A percentile compares a stretch with the other conserved stretches of the same genome.
Evolutionary conservation across 2,888 invertebrate species (phyloP).

Genomic region (Thymelicus sylvestris): DNA sequence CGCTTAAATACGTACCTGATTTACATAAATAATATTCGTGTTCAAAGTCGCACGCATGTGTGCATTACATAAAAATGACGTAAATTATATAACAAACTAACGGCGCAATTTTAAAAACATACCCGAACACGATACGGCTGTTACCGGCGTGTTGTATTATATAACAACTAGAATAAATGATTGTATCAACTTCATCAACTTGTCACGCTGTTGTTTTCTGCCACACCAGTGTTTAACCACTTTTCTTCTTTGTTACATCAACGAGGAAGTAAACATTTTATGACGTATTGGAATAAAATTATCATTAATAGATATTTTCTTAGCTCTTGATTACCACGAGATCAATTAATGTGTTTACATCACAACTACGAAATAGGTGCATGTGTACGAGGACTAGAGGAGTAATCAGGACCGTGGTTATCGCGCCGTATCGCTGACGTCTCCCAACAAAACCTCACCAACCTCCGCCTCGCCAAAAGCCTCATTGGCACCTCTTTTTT

Average conservation of each 20-base stretch:
- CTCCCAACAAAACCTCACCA: too few relatives aligned
- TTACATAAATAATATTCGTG: conserved; percentile 9
- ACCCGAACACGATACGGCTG: conserved; percentile 41
- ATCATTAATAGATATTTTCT: too few relatives aligned
- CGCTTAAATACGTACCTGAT: neutral
- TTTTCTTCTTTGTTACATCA: neutral
- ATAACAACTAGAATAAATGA: conserved; percentile 53
- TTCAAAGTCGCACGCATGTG: neutral
- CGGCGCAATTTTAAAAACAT: conserved; percentile 44
- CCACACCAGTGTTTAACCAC: neutral
- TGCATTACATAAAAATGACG: conserved; percentile 44
- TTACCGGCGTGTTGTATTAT: conserved; percentile 55
- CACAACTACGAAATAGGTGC: too few relatives aligned
- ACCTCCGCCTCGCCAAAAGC: too few relatives aligned
- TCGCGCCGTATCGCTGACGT: too few relatives aligned
- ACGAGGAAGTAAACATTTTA: neutral
- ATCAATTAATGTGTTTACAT: too few relatives aligned
- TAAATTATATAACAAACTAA: conserved; percentile 50
- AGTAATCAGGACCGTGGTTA: too few relatives aligned
- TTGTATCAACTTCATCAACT: conserved; percentile 52
- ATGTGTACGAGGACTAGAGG: too few relatives aligned
- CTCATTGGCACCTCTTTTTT: too few relatives aligned
- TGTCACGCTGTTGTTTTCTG: conserved; percentile 52
- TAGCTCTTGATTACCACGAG: too few relatives aligned
- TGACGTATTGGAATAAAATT: neutral